A percentile compares a stretch with the other conserved stretches of the same genome.
These are phyloP conservation scores for Mycteria americana DNA, from an alignment of 2,797 vertebrate species.

Conservation along the genomic window DNA sequence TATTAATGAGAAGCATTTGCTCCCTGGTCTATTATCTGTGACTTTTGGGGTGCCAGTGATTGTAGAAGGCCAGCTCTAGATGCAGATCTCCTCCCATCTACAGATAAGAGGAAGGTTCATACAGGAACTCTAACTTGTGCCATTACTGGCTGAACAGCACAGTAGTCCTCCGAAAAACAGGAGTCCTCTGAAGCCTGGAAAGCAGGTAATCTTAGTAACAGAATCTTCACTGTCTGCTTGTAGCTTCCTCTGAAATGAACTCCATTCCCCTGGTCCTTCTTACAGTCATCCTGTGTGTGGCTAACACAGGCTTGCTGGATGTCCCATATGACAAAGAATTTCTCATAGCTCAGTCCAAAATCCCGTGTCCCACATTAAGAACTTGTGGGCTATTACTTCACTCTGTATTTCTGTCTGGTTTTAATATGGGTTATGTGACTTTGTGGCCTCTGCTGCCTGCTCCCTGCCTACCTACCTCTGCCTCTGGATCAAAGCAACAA, in stretches of 20 bases:
- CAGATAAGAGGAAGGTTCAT: background rate
- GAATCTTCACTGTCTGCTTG: background rate
- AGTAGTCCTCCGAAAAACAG: no score
- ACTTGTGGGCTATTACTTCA: background rate
- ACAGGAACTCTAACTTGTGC: background rate
- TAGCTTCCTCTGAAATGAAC: background rate
- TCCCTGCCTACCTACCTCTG: background rate
- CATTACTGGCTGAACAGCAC: background rate
- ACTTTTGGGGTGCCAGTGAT: background rate
- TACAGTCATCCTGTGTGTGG: background rate
- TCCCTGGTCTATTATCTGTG: background rate
- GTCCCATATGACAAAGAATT: background rate
- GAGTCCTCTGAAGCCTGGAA: slow-evolving; percentile 20
- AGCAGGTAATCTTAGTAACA: background rate
- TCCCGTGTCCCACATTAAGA: background rate
- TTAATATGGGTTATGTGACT: background rate
- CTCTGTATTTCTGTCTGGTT: background rate
- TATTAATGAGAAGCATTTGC: background rate
- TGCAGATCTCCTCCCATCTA: background rate
- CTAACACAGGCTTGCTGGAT: background rate
- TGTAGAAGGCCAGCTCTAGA: background rate
- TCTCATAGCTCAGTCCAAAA: background rate
- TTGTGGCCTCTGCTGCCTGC: background rate
- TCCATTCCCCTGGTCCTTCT: background rate
- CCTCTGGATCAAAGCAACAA: background rate